phyloP scores from a whole-genome alignment of 1,140 invertebrate genomes.

The Microplitis mediator region DNA sequence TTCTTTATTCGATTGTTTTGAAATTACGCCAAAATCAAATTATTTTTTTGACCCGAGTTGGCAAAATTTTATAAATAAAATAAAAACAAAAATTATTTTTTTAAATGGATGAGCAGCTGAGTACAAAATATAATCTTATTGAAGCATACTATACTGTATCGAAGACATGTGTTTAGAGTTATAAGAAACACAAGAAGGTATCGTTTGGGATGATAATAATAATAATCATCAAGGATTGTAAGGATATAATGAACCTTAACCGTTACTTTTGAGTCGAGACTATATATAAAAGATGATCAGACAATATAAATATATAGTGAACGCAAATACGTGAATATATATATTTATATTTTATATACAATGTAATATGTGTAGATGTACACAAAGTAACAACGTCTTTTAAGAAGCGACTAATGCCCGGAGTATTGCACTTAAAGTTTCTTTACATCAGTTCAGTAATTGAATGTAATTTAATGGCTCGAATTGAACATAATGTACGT shows the following conservation, averaged over 20 bases:
- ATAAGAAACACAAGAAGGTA: slow-evolving; percentile 4
- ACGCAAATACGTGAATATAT: background rate
- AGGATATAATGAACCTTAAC: slow-evolving; percentile 12
- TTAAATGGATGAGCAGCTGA: too few species aligned
- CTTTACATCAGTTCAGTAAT: slow-evolving; percentile 2
- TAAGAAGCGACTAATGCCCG: too few species aligned
- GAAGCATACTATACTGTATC: too few species aligned
- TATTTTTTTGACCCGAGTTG: too few species aligned
- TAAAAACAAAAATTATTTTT: too few species aligned
- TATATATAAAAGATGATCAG: slow-evolving; percentile 16
- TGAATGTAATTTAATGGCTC: slow-evolving; percentile 21
- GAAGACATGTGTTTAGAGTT: background rate
- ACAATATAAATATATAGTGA: background rate
- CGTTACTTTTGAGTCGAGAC: slow-evolving; percentile 13
- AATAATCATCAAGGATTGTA: slow-evolving; percentile 9
- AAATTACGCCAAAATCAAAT: too few species aligned
- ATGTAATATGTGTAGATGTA: too few species aligned
- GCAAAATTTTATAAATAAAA: too few species aligned
- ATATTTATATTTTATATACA: too few species aligned
- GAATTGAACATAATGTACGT: slow-evolving; percentile 13
- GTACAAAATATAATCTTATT: too few species aligned
- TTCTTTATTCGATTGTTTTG: too few species aligned
- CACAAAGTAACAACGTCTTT: too few species aligned
- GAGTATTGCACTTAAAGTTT: slow-evolving; percentile 1
- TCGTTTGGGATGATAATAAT: slow-evolving; percentile 2